phyloP scores from a whole-genome alignment of 2,113 vertebrate species.

The Aplodontia rufa region DNA sequence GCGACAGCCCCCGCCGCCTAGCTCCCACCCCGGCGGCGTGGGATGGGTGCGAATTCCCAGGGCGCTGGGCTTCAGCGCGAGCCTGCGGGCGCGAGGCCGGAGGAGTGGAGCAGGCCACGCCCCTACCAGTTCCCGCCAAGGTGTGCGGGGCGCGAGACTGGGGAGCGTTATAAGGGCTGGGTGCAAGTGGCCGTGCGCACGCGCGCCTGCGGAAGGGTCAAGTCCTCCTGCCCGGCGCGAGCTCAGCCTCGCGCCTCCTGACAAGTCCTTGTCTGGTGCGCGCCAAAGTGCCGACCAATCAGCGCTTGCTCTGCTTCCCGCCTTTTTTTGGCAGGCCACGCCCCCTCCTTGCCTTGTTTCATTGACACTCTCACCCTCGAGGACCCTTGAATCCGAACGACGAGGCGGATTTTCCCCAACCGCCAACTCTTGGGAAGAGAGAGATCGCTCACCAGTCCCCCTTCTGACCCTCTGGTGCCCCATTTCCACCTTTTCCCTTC shows the following conservation, averaged over 20 bases:
- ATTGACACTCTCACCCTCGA: fast-evolving
- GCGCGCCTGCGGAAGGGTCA: neutral
- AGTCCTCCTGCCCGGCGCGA: fast-evolving
- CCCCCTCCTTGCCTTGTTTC: neutral
- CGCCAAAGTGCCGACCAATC: constrained; percentile 56
- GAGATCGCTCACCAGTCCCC: too few species aligned
- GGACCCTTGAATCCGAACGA: neutral
- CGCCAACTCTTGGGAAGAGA: neutral
- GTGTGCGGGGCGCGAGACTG: neutral
- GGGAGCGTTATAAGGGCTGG: neutral
- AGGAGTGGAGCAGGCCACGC: constrained; percentile 10
- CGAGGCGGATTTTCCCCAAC: neutral
- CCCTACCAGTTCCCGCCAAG: constrained; percentile 39
- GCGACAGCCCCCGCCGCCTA: neutral
- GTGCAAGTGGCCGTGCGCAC: constrained; percentile 22
- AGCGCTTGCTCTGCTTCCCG: neutral
- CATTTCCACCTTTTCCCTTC: neutral
- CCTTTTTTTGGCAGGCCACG: neutral
- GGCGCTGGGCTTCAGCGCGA: constrained; percentile 63
- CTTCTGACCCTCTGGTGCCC: neutral
- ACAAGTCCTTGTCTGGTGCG: fast-evolving
- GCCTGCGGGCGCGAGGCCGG: neutral
- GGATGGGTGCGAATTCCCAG: neutral
- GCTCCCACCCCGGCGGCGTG: neutral
- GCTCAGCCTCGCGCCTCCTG: neutral